These are phyloP conservation scores for Pseudachorutes palmiensis DNA, from an alignment of 1,140 invertebrate genomes.

Conservation along the genomic window DNA sequence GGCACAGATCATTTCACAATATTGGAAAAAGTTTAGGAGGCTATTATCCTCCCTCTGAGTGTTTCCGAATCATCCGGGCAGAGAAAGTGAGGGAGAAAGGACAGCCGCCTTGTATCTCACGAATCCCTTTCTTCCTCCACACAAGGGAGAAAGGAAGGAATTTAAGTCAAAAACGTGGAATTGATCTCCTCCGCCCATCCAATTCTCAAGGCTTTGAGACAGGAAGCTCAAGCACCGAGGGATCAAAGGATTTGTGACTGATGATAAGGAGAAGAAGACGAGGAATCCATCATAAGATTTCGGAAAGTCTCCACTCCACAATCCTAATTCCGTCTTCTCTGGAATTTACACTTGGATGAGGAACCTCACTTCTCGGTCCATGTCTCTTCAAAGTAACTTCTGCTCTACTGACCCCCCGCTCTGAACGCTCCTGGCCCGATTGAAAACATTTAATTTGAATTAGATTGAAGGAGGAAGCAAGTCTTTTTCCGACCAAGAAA, in stretches of 20 bases:
- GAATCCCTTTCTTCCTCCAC: neutral
- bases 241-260: neutral
- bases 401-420: too few relatives aligned
- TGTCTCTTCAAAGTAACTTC: too few relatives aligned
- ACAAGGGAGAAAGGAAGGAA: neutral
- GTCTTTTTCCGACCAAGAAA: too few relatives aligned
- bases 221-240: neutral
- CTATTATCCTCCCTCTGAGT: neutral
- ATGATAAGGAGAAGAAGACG: neutral
- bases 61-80: neutral
- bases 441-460: too few relatives aligned
- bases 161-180: too few relatives aligned
- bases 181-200: neutral
- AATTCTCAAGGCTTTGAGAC: too few relatives aligned
- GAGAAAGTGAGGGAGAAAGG: neutral
- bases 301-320: too few relatives aligned
- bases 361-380: too few relatives aligned
- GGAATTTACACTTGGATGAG: too few relatives aligned
- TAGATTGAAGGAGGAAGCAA: too few relatives aligned
- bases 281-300: conserved; percentile 9
- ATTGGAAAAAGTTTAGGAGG: conserved; percentile 11
- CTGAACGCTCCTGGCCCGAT: too few relatives aligned
- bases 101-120: neutral
- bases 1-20: neutral
- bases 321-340: too few relatives aligned